Evolutionary conservation across 2,888 invertebrate species (phyloP).

Genomic region (Smittia sp.): DNA sequence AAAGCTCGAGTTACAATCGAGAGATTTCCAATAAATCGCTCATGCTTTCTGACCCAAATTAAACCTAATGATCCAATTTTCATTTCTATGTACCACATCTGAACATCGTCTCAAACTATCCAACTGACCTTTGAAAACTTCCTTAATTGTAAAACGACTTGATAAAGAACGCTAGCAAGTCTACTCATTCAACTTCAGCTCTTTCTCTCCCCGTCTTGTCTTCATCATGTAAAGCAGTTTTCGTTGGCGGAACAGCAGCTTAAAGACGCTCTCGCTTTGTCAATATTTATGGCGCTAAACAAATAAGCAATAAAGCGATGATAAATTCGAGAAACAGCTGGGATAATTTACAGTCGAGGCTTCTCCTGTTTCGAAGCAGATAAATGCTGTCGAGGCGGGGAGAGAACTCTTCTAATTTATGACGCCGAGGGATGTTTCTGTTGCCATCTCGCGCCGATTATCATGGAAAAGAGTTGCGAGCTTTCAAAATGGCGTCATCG

Average conservation of each 20-base stretch:
- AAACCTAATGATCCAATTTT: too few species aligned
- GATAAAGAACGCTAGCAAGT: too few species aligned
- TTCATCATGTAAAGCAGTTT: too few species aligned
- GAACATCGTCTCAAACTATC: too few species aligned
- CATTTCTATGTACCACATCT: too few species aligned
- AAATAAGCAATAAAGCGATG: conserved; percentile 24
- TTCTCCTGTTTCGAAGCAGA: not conserved
- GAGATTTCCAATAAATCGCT: too few species aligned
- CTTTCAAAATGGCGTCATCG: conserved; percentile 35
- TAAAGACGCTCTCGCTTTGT: not conserved
- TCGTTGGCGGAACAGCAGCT: not conserved
- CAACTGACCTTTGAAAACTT: too few species aligned
- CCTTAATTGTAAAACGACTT: too few species aligned
- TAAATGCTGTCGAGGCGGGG: not conserved
- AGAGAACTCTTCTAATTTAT: conserved; percentile 1
- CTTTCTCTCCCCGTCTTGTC: too few species aligned
- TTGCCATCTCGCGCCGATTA: not conserved
- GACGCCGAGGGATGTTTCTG: not conserved
- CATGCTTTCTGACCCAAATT: too few species aligned
- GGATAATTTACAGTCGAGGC: not conserved
- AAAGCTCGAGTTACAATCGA: too few species aligned
- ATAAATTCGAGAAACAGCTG: conserved; percentile 18
- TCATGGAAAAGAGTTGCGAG: conserved; percentile 16
- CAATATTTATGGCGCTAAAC: not conserved
- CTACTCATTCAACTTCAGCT: too few species aligned